Base-by-base conservation (phyloP, 2,797 vertebrate species). In the Coregonus ussuriensis region DNA sequence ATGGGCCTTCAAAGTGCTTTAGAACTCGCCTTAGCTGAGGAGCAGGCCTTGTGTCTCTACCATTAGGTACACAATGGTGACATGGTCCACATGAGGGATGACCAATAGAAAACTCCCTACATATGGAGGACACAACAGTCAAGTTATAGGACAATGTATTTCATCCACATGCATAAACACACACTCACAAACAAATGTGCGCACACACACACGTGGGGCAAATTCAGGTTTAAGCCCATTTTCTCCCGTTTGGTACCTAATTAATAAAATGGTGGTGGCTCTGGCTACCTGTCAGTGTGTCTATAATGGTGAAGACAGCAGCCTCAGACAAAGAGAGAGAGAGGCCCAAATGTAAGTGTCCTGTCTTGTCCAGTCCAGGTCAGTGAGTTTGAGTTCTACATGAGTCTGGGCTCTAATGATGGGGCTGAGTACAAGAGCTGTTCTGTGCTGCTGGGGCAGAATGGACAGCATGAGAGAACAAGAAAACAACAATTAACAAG, bases 341-440 rank as follows among this genome's bases (percentile, higher is more conserved):
- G n/a, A n/a, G n/a, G 4, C 56, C 56, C n/a, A 7, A 62, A 21
- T 62, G 56, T 62, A n/a, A 62, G n/a, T 62, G 56, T 62, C 56
- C 56, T 21, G 56, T 56, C 53, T 56, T 47, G 41, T 47, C 41
- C 31, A 11, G 53, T 54, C 53, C n/a, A 62, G n/a, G 56, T 62
- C 56, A 62, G 56, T 62, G 56, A 18, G 56, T 62, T 62, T 59
- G 5, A 62, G 18, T n/a, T 62, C 15, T 47, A 47, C 41, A 33
- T 33, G 31, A 33, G 41, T 47, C 41, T 47, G 6, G n/a, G 56
- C 56, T 62, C 56, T 62, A 62, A 62, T 62, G 56, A 62, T 11
- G 56, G 56, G n/a, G 56, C 56, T 7, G 56, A 62, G 56, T 62
- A 62, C n/a, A 62, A 62, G 18, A 62, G 56, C 56, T 62, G 56